Percentiles rank a stretch among this genome's conserved stretches.
These are phyloP conservation scores for Amniataba percoides DNA, from an alignment of 2,797 vertebrate species.

Conservation along the genomic window DNA sequence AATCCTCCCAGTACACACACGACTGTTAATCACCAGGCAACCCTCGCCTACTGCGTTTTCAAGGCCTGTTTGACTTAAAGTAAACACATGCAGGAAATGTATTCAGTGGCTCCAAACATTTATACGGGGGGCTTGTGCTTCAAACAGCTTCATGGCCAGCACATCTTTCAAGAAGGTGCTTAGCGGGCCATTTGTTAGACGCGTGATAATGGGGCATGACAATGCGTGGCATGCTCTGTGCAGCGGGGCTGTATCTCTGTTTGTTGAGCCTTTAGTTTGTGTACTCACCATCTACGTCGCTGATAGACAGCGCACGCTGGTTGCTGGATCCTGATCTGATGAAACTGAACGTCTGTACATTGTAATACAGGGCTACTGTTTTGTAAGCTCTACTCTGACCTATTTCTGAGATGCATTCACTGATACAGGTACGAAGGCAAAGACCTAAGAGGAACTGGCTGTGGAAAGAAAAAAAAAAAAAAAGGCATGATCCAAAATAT, in stretches of 20 bases:
- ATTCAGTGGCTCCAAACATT: slow-evolving; percentile 83
- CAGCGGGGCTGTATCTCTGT: slow-evolving; percentile 49
- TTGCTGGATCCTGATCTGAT: slow-evolving; percentile 58
- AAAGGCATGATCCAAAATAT: slow-evolving; percentile 42
- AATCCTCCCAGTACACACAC: slow-evolving; percentile 71
- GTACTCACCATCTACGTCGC: slow-evolving; percentile 48
- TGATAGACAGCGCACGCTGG: slow-evolving; percentile 55
- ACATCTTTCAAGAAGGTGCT: slow-evolving; percentile 82
- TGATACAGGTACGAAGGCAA: slow-evolving; percentile 54
- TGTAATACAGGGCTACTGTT: slow-evolving; percentile 58
- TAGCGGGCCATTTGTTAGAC: slow-evolving; percentile 77
- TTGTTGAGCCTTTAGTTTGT: slow-evolving; percentile 65
- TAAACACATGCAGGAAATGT: slow-evolving; percentile 86
- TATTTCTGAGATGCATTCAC: slow-evolving; percentile 60
- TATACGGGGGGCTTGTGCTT: slow-evolving; percentile 76
- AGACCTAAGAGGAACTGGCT: slow-evolving; percentile 20
- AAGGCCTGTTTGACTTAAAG: slow-evolving; percentile 84
- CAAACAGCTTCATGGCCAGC: slow-evolving; percentile 76
- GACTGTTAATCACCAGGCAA: slow-evolving; percentile 79
- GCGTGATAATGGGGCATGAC: slow-evolving; percentile 74
- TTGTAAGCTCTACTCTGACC: slow-evolving; percentile 66
- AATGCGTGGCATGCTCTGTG: slow-evolving; percentile 60
- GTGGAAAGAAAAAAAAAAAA: slow-evolving; percentile 9
- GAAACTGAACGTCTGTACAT: slow-evolving; percentile 65
- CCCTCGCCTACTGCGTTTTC: slow-evolving; percentile 75